Evolutionary conservation across 2,888 invertebrate genomes (phyloP).

Genomic region (Pseudococcus longispinus): DNA sequence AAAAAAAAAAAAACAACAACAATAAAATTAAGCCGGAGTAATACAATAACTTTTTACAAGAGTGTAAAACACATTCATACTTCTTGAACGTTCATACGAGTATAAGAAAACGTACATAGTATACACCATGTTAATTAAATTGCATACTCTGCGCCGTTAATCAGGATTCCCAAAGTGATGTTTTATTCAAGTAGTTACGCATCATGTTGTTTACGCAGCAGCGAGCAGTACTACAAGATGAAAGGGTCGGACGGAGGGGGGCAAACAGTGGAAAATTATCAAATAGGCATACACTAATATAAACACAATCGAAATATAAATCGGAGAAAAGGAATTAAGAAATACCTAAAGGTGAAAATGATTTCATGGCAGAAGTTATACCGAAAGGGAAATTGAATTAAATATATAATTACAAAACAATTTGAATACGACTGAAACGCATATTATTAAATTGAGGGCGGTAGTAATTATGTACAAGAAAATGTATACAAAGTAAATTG

Average conservation of each 20-base stretch:
- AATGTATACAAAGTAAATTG: constrained; percentile 31
- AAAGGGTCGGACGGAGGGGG: background rate
- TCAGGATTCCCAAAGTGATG: constrained; percentile 12
- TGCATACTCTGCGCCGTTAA: constrained; percentile 20
- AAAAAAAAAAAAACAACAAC: background rate
- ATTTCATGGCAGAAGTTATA: constrained; percentile 2
- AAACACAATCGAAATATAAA: constrained; percentile 28
- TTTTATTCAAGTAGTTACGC: background rate
- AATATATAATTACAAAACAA: constrained; percentile 31
- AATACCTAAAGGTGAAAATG: constrained; percentile 4
- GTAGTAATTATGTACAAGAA: constrained; percentile 31
- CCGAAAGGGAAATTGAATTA: constrained; percentile 18
- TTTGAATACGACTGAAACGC: constrained; percentile 34
- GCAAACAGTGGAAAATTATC: background rate
- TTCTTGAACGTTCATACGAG: background rate
- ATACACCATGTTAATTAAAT: constrained; percentile 10
- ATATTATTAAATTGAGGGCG: constrained; percentile 28
- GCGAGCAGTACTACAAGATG: background rate
- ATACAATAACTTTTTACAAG: background rate
- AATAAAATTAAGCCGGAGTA: background rate
- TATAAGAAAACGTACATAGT: background rate
- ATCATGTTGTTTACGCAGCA: constrained; percentile 2
- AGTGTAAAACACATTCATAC: background rate
- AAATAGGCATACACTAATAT: background rate
- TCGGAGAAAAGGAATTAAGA: constrained; percentile 27